Evolutionary conservation across 2,113 vertebrate species (phyloP).

Genomic region (Zosterops borbonicus): DNA sequence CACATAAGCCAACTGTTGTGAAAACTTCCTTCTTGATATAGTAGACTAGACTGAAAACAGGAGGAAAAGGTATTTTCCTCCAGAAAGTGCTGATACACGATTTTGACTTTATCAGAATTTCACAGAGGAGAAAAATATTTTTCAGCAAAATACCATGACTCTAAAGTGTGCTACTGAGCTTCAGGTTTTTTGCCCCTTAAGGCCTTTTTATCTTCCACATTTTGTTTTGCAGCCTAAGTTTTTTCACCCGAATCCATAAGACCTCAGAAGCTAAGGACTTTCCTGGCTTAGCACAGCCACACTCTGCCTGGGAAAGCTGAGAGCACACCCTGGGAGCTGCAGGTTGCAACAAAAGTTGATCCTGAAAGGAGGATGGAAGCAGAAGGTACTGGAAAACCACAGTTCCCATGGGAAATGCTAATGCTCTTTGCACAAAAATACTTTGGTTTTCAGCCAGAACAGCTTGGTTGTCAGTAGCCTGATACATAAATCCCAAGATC

Average conservation of each 20-base stretch:
- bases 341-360: not conserved
- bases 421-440: not conserved
- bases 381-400: constrained; percentile 6
- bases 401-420: not conserved
- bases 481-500: not conserved
- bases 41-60: not conserved
- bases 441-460: not conserved
- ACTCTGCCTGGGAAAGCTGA: not conserved
- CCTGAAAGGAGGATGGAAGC: not conserved
- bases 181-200: not conserved
- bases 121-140: not conserved
- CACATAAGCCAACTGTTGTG: not conserved
- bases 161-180: not conserved
- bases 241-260: not conserved
- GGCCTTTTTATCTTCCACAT: not conserved
- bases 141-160: not conserved
- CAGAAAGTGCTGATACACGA: not conserved
- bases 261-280: not conserved
- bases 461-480: not conserved
- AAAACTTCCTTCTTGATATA: not conserved
- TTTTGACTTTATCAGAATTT: not conserved
- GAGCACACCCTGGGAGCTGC: not conserved
- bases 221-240: not conserved
- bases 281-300: not conserved
- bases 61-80: not conserved